phyloP scores from a whole-genome alignment of 2,888 invertebrate species.

The Standfussiana lucernea region DNA sequence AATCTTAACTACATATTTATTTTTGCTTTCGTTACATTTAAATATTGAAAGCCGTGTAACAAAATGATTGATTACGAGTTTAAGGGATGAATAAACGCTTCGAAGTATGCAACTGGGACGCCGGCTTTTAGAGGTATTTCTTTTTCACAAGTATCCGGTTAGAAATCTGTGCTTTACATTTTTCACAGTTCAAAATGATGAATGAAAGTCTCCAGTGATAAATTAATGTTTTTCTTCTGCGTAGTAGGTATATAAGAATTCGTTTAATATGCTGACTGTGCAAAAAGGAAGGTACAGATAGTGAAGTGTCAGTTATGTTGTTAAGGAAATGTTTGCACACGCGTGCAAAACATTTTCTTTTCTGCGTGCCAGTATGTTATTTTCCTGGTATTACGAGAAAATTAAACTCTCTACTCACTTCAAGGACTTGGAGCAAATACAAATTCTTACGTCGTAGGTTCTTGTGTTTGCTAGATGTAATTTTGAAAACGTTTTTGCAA shows the following conservation, averaged over 20 bases:
- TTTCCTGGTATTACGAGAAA: neutral
- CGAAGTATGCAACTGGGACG: neutral
- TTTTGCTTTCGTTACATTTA: neutral
- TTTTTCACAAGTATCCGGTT: neutral
- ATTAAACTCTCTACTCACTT: neutral
- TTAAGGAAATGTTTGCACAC: neutral
- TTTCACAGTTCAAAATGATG: neutral
- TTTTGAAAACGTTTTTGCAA: no score
- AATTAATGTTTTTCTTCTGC: neutral
- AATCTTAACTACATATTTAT: neutral
- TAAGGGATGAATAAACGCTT: neutral
- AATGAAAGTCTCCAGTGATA: neutral
- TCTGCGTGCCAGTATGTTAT: neutral
- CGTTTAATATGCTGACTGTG: no score
- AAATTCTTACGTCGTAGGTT: neutral
- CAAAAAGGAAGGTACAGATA: neutral
- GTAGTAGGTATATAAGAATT: neutral
- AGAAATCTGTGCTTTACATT: constrained; percentile 2
- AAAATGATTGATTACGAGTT: constrained; percentile 10
- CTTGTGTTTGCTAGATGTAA: neutral
- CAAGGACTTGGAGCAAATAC: neutral
- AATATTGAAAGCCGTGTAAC: neutral
- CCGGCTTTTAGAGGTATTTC: neutral
- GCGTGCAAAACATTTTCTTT: neutral
- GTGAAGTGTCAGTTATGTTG: neutral